phyloP scores from a whole-genome alignment of 2,113 vertebrate species.

The Galemys pyrenaicus region DNA sequence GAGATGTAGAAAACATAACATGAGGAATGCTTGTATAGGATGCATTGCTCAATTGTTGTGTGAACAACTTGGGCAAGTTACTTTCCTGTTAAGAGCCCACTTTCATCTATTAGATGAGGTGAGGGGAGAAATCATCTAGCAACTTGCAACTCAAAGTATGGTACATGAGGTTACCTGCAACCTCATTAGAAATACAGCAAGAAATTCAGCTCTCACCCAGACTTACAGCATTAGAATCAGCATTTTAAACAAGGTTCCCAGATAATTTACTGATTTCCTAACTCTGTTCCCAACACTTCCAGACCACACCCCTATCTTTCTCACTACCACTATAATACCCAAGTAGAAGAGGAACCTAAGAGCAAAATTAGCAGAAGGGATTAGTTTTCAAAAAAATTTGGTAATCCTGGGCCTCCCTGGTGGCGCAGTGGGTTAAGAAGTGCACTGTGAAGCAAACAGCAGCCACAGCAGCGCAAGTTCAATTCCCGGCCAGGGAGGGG shows the following conservation, averaged over 20 bases:
- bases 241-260: not conserved
- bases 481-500: no score
- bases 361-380: not conserved
- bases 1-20: not conserved
- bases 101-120: not conserved
- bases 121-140: not conserved
- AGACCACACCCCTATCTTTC: not conserved
- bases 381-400: not conserved
- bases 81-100: not conserved
- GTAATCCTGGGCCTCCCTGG: not conserved
- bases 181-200: not conserved
- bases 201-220: not conserved
- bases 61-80: not conserved
- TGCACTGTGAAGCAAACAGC: no score
- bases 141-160: not conserved
- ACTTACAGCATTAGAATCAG: not conserved
- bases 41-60: not conserved
- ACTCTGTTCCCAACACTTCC: not conserved
- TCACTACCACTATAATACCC: not conserved
- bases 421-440: no score
- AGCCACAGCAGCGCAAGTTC: no score
- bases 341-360: not conserved
- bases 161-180: not conserved
- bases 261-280: not conserved
- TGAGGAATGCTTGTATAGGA: not conserved